These are phyloP conservation scores for Abrostola tripartita DNA, from an alignment of 2,888 invertebrate genomes.

Conservation along the genomic window DNA sequence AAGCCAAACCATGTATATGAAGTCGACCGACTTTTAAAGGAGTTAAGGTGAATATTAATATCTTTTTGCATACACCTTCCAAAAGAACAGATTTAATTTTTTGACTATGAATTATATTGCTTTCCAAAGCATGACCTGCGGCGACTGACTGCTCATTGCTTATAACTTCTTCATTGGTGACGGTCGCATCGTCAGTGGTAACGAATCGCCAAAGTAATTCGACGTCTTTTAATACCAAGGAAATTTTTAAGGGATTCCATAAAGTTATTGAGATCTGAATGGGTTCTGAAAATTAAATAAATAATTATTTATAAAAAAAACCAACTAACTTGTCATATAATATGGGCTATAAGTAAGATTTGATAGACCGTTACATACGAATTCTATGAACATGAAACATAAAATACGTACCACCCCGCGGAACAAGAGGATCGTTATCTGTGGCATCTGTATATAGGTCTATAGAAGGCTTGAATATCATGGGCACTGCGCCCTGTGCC, in stretches of 20 bases:
- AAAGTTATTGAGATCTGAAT: constrained; percentile 93
- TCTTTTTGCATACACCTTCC: constrained; percentile 89
- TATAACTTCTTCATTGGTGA: constrained; percentile 58
- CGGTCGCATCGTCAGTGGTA: constrained; percentile 65
- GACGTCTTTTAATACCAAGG: constrained; percentile 91
- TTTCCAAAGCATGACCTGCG: constrained; percentile 69
- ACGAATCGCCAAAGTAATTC: constrained; percentile 92
- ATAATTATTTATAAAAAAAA: too few species aligned
- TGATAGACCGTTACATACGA: too few species aligned
- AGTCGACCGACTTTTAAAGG: constrained; percentile 93
- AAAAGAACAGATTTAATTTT: constrained; percentile 87
- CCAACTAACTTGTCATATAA: too few species aligned
- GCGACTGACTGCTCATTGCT: constrained; percentile 76
- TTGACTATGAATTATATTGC: constrained; percentile 87
- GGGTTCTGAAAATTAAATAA: constrained; percentile 88
- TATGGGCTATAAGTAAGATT: too few species aligned
- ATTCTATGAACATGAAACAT: too few species aligned
- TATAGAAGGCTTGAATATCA: constrained; percentile 93
- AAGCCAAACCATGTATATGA: constrained; percentile 92
- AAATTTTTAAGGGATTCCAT: constrained; percentile 92
- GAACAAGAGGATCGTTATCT: constrained; percentile 91
- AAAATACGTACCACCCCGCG: constrained; percentile 89
- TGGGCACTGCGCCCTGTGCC: constrained; percentile 90
- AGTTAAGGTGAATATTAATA: constrained; percentile 91
- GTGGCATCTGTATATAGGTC: constrained; percentile 91